These are phyloP conservation scores for Tympanoctomys barrerae DNA, from an alignment of 2,797 vertebrate species.

Conservation along the genomic window DNA sequence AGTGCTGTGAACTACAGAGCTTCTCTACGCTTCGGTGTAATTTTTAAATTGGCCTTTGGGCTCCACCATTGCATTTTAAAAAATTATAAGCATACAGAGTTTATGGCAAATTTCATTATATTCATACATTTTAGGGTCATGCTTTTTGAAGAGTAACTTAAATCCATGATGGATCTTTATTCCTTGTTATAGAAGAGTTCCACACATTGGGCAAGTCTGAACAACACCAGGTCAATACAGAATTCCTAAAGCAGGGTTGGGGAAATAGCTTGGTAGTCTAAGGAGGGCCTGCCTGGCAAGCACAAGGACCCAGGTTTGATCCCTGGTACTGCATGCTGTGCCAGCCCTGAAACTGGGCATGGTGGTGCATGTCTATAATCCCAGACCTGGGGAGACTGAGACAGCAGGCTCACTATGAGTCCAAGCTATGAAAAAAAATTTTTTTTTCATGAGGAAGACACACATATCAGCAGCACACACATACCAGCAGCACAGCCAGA, in stretches of 20 bases:
- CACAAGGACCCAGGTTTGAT: too few species aligned
- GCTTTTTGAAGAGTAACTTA: constrained; percentile 32
- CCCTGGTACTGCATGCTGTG: too few species aligned
- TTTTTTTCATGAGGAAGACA: not conserved
- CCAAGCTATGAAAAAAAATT: too few species aligned
- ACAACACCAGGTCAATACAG: not conserved
- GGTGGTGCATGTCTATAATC: too few species aligned
- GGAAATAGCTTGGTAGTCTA: too few species aligned
- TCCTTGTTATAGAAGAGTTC: not conserved
- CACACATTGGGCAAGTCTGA: not conserved
- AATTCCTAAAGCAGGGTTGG: not conserved
- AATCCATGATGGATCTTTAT: not conserved
- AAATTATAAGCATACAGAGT: not conserved
- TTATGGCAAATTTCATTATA: not conserved
- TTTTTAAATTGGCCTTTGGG: not conserved
- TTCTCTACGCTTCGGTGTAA: not conserved
- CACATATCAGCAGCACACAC: not conserved
- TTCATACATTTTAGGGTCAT: not conserved
- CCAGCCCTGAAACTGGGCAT: too few species aligned
- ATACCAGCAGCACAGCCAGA: not conserved
- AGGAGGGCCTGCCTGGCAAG: too few species aligned
- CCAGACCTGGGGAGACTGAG: too few species aligned
- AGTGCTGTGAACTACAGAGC: not conserved
- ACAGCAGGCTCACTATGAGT: too few species aligned
- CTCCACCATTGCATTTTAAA: not conserved